A percentile compares a stretch with the other conserved stretches of the same genome.
These are phyloP conservation scores for Gonatopus flavifemur DNA, from an alignment of 1,140 invertebrate species.

Conservation along the genomic window DNA sequence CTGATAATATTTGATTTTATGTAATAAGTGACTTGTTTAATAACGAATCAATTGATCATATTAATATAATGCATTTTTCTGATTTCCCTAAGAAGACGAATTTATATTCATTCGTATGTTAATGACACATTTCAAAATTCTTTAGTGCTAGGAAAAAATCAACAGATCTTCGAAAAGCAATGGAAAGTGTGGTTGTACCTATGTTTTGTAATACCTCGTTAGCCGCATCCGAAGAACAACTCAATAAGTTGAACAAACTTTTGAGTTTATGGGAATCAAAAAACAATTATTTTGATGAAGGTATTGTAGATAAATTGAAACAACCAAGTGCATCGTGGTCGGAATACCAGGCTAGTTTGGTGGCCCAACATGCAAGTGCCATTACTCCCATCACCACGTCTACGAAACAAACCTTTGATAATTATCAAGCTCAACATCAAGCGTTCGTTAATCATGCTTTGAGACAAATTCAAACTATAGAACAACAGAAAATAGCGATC, in stretches of 20 bases:
- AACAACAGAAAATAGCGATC: slow-evolving; percentile 76
- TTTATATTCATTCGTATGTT: no score
- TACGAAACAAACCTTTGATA: slow-evolving; percentile 76
- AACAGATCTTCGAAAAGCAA: slow-evolving; percentile 84
- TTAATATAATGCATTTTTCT: no score
- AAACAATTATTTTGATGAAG: slow-evolving; percentile 86
- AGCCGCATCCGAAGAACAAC: slow-evolving; percentile 83
- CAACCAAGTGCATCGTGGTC: slow-evolving; percentile 77
- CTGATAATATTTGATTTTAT: no score
- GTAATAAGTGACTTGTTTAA: no score
- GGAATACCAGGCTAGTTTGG: slow-evolving; percentile 80
- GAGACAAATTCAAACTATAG: slow-evolving; percentile 82
- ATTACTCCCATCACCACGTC: slow-evolving; percentile 74
- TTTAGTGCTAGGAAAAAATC: slow-evolving; percentile 91
- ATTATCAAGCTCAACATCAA: slow-evolving; percentile 91
- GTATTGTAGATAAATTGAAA: slow-evolving; percentile 82
- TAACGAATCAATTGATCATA: no score
- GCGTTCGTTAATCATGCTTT: slow-evolving; percentile 90
- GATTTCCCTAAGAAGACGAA: slow-evolving; percentile 4
- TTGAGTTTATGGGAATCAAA: slow-evolving; percentile 95
- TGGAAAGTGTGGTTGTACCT: slow-evolving; percentile 92
- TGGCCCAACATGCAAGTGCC: slow-evolving; percentile 74
- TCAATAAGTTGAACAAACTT: slow-evolving; percentile 87
- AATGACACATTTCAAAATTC: slow-evolving; percentile 40
- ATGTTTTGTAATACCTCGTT: slow-evolving; percentile 92